Percentiles rank a stretch among this genome's conserved stretches.
Evolutionary conservation across 2,113 vertebrate species (phyloP).

Genomic region (Sphaerodactylus townsendi): DNA sequence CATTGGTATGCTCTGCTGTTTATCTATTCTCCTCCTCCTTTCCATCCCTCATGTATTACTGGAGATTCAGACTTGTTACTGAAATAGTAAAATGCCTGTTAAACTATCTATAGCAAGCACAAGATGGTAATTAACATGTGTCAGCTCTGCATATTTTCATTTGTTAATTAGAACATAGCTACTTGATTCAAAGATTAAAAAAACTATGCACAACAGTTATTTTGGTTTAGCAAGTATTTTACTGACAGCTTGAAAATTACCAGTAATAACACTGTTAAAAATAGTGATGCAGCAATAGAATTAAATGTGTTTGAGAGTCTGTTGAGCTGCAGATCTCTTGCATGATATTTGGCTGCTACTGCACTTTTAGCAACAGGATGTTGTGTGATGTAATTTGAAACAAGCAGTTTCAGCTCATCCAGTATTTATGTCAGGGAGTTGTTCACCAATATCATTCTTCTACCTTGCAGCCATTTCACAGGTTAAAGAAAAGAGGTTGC

Average conservation of each 20-base stretch:
- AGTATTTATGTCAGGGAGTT: not conserved
- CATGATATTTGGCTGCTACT: not conserved
- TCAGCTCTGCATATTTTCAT: not conserved
- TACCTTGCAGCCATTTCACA: not conserved
- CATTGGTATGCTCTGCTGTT: not conserved
- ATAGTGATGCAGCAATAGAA: not conserved
- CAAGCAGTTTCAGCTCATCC: not conserved
- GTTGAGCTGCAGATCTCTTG: not conserved
- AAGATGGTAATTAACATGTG: not conserved
- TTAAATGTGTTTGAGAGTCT: not conserved
- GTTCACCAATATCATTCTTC: not conserved
- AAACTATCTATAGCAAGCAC: not conserved
- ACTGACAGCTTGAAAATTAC: constrained; percentile 19
- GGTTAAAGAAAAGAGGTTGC: too few relatives aligned
- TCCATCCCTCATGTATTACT: not conserved
- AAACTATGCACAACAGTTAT: not conserved
- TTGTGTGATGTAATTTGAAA: not conserved
- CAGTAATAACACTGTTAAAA: constrained; percentile 20
- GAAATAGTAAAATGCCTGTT: not conserved
- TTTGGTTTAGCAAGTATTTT: constrained; percentile 25
- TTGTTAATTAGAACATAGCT: not conserved
- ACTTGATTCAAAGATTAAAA: not conserved
- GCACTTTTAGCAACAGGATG: not conserved
- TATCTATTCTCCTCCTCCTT: not conserved
- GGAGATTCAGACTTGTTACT: not conserved